Percentiles rank a stretch among this genome's conserved stretches.
phyloP scores from a whole-genome alignment of 2,797 vertebrate species.

The Eutrigla gurnardus region DNA sequence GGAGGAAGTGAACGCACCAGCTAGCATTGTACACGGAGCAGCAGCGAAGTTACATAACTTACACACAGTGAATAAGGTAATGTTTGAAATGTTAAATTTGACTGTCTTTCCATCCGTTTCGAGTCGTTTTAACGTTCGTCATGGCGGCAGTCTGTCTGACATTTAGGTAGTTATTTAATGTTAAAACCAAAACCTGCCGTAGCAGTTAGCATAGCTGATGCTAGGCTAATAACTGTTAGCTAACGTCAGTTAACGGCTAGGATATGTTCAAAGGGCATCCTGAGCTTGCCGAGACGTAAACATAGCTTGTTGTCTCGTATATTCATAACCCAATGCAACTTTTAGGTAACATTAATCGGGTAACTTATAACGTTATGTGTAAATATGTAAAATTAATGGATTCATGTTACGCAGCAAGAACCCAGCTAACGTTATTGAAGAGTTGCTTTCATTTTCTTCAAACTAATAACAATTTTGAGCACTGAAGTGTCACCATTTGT shows the following conservation, averaged over 20 bases:
- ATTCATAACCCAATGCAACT: rapidly evolving
- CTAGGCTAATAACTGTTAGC: conserved; percentile 31
- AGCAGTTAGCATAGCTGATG: conserved; percentile 10
- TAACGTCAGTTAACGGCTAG: background rate
- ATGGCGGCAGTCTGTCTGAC: background rate
- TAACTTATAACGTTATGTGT: background rate
- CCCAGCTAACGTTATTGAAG: background rate
- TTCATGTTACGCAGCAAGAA: background rate
- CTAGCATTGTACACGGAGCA: background rate
- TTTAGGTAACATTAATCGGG: background rate
- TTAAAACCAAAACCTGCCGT: background rate
- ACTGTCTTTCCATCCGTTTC: background rate
- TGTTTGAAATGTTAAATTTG: background rate
- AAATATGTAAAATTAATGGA: conserved; percentile 8
- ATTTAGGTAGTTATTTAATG: background rate
- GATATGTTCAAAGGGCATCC: background rate
- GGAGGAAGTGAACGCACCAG: conserved; percentile 15
- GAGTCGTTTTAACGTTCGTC: background rate
- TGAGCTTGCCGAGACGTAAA: background rate
- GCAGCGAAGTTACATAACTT: conserved; percentile 1
- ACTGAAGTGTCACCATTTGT: background rate
- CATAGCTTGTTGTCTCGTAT: background rate
- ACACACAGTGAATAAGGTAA: conserved; percentile 38
- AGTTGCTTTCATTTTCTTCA: background rate
- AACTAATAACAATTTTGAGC: rapidly evolving